Evolutionary conservation across 1,140 invertebrate species (phyloP).

Genomic region (Eueides isabella): DNA sequence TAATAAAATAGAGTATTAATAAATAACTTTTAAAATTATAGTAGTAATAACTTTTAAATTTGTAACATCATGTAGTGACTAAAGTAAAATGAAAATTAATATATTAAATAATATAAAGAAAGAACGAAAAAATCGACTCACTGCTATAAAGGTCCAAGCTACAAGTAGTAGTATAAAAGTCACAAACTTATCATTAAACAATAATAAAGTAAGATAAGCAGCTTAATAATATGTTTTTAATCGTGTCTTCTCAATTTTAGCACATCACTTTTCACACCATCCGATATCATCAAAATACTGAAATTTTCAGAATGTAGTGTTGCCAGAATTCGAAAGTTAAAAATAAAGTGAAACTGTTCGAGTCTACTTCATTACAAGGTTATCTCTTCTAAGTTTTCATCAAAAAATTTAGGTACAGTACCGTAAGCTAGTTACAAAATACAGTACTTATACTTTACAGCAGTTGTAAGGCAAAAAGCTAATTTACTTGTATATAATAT

Average conservation of each 20-base stretch:
- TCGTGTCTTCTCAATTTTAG: constrained; percentile 6
- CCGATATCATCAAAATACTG: constrained; percentile 22
- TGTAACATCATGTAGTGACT: neutral
- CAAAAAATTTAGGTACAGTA: no score
- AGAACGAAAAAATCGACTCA: neutral
- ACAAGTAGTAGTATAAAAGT: neutral
- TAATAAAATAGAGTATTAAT: no score
- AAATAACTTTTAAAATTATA: no score
- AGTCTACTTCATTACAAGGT: neutral
- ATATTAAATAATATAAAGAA: neutral
- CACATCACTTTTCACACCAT: neutral
- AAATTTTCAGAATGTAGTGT: constrained; percentile 24
- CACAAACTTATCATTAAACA: neutral
- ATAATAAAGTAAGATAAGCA: constrained; percentile 4
- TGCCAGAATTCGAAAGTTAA: constrained; percentile 5
- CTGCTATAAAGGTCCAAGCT: neutral
- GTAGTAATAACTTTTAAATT: no score
- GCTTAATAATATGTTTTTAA: neutral
- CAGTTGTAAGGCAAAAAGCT: no score
- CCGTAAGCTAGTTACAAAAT: no score
- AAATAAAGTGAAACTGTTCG: neutral
- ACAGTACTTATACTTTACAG: no score
- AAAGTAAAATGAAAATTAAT: neutral
- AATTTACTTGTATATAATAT: no score
- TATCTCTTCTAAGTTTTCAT: no score